Conservation (phyloP, 2,888 invertebrate species). For the Synergus japonicus region DNA sequence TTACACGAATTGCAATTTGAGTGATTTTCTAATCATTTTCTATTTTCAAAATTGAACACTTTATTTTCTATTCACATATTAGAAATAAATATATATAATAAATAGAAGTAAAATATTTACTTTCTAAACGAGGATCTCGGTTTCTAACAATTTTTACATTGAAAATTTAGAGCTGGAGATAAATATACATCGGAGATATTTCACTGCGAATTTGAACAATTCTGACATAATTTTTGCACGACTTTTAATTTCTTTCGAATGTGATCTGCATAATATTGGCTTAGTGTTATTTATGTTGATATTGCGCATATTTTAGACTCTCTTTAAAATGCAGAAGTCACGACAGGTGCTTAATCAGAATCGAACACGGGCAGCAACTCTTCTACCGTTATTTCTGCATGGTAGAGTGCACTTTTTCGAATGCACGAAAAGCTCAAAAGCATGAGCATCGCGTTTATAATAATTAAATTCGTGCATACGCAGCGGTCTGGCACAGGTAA, state of each 20-base stretch:
- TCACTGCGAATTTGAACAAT: neutral
- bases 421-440: slow-evolving; percentile 18
- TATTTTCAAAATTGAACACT: too few relatives aligned
- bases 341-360: slow-evolving; percentile 39
- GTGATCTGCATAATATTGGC: neutral
- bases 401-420: slow-evolving; percentile 32
- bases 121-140: too few relatives aligned
- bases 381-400: slow-evolving; percentile 38
- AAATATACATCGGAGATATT: neutral
- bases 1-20: neutral
- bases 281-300: neutral
- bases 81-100: too few relatives aligned
- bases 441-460: slow-evolving; percentile 53
- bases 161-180: too few relatives aligned
- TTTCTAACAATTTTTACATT: too few relatives aligned
- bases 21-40: neutral
- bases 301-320: slow-evolving; percentile 23
- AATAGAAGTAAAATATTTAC: too few relatives aligned
- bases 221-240: neutral
- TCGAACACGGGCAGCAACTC: slow-evolving; percentile 27
- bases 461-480: slow-evolving; percentile 68
- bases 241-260: too few relatives aligned
- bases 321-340: slow-evolving; percentile 36
- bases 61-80: too few relatives aligned
- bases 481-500: slow-evolving; percentile 63